Evolutionary conservation across 2,113 vertebrate genomes (phyloP).

Genomic region (Rhinoderma darwinii): DNA sequence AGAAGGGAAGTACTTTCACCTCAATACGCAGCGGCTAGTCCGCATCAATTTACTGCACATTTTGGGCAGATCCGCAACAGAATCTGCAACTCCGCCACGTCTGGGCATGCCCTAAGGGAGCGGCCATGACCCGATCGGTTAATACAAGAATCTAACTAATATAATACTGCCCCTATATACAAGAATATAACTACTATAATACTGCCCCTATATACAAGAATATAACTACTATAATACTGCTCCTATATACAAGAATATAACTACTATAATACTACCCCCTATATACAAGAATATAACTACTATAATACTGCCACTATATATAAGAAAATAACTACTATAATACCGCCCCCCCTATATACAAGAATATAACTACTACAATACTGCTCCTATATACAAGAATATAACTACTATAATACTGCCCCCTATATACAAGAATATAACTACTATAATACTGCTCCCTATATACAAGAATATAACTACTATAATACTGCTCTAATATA

Average conservation of each 20-base stretch:
- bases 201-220: background rate
- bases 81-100: too few species aligned
- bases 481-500: too few species aligned
- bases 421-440: background rate
- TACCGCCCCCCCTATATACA: background rate
- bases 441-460: background rate
- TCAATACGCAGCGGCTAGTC: too few species aligned
- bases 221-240: background rate
- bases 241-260: background rate
- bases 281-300: background rate
- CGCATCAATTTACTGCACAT: too few species aligned
- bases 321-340: background rate
- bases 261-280: background rate
- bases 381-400: background rate
- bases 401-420: background rate
- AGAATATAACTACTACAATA: background rate
- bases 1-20: too few species aligned
- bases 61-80: too few species aligned
- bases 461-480: background rate
- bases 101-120: too few species aligned
- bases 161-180: background rate
- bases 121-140: too few species aligned
- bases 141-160: too few species aligned
- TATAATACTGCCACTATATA: background rate
- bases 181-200: constrained; percentile 3